A percentile compares a stretch with the other conserved stretches of the same genome.
phyloP scores from a whole-genome alignment of 1,140 invertebrate genomes.

The Zaprionus davidi region DNA sequence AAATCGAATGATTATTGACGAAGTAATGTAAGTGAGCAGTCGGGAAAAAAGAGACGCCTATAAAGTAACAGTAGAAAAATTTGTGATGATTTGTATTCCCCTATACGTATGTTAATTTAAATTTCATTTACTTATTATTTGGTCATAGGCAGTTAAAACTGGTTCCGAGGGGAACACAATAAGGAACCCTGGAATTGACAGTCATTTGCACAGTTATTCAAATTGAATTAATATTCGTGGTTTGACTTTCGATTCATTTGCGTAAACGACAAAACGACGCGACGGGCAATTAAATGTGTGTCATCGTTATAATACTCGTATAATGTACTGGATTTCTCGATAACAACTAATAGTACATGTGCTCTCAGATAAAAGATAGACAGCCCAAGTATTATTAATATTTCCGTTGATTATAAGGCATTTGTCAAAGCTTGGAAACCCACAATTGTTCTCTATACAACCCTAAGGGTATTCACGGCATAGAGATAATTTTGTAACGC shows the following conservation, averaged over 20 bases:
- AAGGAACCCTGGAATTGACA: constrained; percentile 50
- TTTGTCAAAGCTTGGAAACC: not conserved
- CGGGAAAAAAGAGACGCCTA: not conserved
- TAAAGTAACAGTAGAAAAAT: not conserved
- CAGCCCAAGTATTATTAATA: not conserved
- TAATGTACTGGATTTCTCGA: not conserved
- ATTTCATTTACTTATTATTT: not conserved
- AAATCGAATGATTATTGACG: not conserved
- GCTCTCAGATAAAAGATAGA: constrained; percentile 3
- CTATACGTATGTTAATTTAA: not conserved
- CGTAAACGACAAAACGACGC: constrained; percentile 38
- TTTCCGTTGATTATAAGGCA: constrained; percentile 13
- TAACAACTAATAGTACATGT: not conserved
- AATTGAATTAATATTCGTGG: constrained; percentile 71
- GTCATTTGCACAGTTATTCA: constrained; percentile 58
- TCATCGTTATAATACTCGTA: constrained; percentile 23
- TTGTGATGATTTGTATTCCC: not conserved
- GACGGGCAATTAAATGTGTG: constrained; percentile 27
- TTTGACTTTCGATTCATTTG: constrained; percentile 53
- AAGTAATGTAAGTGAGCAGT: not conserved
- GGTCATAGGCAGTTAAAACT: constrained; percentile 28
- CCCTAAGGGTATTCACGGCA: not conserved
- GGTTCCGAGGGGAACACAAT: constrained; percentile 33
- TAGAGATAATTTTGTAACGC: not conserved
- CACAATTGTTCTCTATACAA: not conserved